These are phyloP conservation scores for Chondrosia reniformis DNA, from an alignment of 37 sponge, comb jelly and placozoan species.

Conservation along the genomic window DNA sequence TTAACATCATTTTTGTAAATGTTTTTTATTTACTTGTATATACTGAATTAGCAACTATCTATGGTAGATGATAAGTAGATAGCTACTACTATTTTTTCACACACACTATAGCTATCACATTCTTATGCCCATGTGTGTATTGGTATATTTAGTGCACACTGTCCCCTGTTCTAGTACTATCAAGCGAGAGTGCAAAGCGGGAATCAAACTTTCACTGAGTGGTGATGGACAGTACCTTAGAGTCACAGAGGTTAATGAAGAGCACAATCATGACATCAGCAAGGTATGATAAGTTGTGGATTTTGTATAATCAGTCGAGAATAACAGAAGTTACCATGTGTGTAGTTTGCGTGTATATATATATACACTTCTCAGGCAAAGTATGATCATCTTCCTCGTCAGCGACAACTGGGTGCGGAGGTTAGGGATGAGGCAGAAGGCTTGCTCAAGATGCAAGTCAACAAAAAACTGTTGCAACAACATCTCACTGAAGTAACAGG, in stretches of 20 bases:
- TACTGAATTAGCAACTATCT: too few relatives aligned
- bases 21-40: neutral
- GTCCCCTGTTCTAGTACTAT: too few relatives aligned
- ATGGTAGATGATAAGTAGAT: too few relatives aligned
- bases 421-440: neutral
- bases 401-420: neutral
- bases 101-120: too few relatives aligned
- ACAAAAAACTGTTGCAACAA: neutral
- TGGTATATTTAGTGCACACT: too few relatives aligned
- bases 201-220: neutral
- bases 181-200: too few relatives aligned
- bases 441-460: neutral
- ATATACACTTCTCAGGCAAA: neutral
- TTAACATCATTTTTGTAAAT: too few relatives aligned
- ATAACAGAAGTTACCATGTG: neutral
- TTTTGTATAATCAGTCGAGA: neutral
- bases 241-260: neutral
- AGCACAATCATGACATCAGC: neutral
- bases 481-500: neutral
- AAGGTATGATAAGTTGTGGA: neutral
- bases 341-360: neutral
- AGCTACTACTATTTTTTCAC: too few relatives aligned
- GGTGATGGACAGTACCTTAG: neutral
- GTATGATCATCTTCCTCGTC: neutral
- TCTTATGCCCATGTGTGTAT: too few relatives aligned